These are phyloP conservation scores for Donacobius atricapilla DNA, from an alignment of 2,113 vertebrate species.

Conservation along the genomic window DNA sequence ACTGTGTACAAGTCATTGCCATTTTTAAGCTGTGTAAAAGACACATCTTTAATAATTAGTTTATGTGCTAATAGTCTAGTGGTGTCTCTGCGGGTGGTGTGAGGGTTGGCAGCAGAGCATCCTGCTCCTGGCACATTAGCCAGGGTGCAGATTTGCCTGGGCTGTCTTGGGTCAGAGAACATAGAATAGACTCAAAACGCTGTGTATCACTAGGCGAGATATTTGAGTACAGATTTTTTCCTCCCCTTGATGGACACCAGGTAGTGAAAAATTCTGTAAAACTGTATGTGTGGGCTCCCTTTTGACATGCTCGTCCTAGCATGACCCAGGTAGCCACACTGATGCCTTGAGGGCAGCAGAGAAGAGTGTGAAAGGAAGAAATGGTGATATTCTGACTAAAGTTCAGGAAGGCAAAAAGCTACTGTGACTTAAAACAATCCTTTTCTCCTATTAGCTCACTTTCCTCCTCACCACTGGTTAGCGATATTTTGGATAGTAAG, in stretches of 20 bases:
- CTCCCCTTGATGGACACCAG: not conserved
- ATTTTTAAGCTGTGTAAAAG: not conserved
- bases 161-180: not conserved
- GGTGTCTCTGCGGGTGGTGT: not conserved
- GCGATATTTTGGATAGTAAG: not conserved
- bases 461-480: not conserved
- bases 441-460: not conserved
- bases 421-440: not conserved
- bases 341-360: not conserved
- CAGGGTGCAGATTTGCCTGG: fast-evolving
- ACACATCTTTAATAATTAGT: not conserved
- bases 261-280: not conserved
- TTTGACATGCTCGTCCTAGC: fast-evolving
- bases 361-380: not conserved
- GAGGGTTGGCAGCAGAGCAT: not conserved
- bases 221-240: not conserved
- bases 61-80: not conserved
- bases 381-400: not conserved
- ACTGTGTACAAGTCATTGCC: not conserved
- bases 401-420: not conserved
- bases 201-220: not conserved
- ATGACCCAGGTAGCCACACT: not conserved
- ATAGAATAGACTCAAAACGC: not conserved
- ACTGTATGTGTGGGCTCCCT: fast-evolving
- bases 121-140: not conserved